Evolutionary conservation across 2,888 invertebrate species (phyloP).

Genomic region (Mythimna ferrago): DNA sequence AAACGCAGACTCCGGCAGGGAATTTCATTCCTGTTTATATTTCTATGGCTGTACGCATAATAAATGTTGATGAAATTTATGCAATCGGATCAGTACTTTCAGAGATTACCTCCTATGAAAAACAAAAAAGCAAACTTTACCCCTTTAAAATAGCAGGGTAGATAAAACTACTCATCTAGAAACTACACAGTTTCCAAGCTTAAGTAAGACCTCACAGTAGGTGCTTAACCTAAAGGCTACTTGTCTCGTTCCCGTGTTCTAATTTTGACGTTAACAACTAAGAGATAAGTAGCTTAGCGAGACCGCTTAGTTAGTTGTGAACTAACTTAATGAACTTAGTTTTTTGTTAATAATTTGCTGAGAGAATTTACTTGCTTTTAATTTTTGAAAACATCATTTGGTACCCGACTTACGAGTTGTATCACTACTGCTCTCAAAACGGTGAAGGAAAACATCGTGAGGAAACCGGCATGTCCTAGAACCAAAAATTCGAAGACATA

Average conservation of each 20-base stretch:
- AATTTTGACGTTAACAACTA: conserved; percentile 21
- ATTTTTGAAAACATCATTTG: neutral
- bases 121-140: no score
- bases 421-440: no score
- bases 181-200: neutral
- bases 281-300: conserved; percentile 47
- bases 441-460: no score
- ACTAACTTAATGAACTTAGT: conserved; percentile 25
- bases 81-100: no score
- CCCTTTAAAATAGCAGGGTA: neutral
- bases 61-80: no score
- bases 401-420: no score
- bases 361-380: neutral
- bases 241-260: neutral
- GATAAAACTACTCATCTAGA: neutral
- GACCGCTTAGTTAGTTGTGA: conserved; percentile 34
- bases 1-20: no score
- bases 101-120: no score
- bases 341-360: neutral
- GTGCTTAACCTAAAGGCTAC: conserved; percentile 3
- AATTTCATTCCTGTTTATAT: no score
- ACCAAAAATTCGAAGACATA: no score
- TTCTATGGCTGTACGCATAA: no score
- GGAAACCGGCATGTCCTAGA: no score
- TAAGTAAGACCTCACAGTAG: neutral